phyloP scores from a whole-genome alignment of 2,113 vertebrate genomes.

The Reinhardtius hippoglossoides region DNA sequence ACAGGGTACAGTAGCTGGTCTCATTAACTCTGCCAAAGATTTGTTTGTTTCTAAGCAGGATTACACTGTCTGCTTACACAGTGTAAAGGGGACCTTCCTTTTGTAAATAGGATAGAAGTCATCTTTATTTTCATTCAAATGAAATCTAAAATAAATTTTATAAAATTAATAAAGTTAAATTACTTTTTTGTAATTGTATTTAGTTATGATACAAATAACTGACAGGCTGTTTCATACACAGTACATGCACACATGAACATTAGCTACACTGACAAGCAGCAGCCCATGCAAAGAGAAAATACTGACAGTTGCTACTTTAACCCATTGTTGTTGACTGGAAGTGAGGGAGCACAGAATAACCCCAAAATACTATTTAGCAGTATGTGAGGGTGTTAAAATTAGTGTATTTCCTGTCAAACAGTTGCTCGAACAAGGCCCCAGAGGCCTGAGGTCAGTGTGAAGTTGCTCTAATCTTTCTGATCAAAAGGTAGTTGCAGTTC shows the following conservation, averaged over 20 bases:
- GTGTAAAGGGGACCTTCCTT: background rate
- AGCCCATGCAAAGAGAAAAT: background rate
- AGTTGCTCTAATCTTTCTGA: constrained; percentile 24
- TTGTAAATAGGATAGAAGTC: background rate
- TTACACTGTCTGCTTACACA: background rate
- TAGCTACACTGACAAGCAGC: background rate
- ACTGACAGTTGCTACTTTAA: background rate
- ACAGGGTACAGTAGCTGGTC: background rate
- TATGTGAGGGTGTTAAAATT: constrained; percentile 25
- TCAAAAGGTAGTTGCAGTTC: constrained; percentile 41
- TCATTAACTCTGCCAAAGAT: background rate
- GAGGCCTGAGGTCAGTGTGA: constrained; percentile 1
- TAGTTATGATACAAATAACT: background rate
- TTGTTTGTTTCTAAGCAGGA: too few species aligned
- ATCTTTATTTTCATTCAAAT: too few species aligned
- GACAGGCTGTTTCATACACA: background rate
- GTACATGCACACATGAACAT: background rate
- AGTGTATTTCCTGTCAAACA: constrained; percentile 66
- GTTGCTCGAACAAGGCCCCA: constrained; percentile 41
- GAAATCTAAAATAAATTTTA: too few species aligned
- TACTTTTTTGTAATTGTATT: background rate
- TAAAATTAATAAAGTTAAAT: too few species aligned
- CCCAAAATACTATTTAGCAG: background rate
- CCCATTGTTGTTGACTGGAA: background rate
- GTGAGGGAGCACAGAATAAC: background rate